Conservation (phyloP, 2,888 invertebrate species). For the Heliconius aoede region DNA sequence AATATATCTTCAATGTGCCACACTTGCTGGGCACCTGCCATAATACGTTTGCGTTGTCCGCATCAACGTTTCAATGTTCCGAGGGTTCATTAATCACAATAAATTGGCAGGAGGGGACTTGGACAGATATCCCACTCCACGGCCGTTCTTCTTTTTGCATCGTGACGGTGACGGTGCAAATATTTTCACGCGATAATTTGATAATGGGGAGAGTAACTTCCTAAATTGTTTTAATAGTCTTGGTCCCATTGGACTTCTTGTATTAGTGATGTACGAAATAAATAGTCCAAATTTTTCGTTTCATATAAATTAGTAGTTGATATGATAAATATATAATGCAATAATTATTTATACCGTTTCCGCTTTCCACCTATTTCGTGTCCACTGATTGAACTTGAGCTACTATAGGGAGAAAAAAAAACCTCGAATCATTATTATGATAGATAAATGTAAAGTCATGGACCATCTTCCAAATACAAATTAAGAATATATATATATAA, state of each 20-base stretch:
- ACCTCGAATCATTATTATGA: neutral
- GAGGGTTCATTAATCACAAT: slow-evolving; percentile 80
- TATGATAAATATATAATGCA: too few relatives aligned
- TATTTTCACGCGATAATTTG: slow-evolving; percentile 59
- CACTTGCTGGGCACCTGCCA: slow-evolving; percentile 62
- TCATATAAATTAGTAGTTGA: neutral
- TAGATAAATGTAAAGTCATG: neutral
- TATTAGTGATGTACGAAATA: neutral
- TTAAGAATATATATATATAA: neutral
- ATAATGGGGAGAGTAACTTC: slow-evolving; percentile 44
- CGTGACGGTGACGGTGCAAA: slow-evolving; percentile 47
- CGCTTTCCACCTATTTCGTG: too few relatives aligned
- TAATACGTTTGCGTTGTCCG: slow-evolving; percentile 76
- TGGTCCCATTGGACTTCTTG: neutral
- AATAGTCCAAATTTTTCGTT: neutral
- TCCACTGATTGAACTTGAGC: too few relatives aligned
- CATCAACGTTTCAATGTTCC: slow-evolving; percentile 82
- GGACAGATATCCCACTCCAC: slow-evolving; percentile 56
- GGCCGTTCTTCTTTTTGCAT: slow-evolving; percentile 57
- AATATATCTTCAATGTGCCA: slow-evolving; percentile 48
- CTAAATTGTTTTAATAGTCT: slow-evolving; percentile 36
- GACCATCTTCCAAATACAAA: neutral
- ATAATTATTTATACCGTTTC: too few relatives aligned
- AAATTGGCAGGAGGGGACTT: slow-evolving; percentile 78
- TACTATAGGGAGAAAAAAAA: neutral